Evolutionary conservation across 2,113 vertebrate genomes (phyloP), one percentile per base, ranked within the genome.

Genomic region (Sorex araneus): DNA sequence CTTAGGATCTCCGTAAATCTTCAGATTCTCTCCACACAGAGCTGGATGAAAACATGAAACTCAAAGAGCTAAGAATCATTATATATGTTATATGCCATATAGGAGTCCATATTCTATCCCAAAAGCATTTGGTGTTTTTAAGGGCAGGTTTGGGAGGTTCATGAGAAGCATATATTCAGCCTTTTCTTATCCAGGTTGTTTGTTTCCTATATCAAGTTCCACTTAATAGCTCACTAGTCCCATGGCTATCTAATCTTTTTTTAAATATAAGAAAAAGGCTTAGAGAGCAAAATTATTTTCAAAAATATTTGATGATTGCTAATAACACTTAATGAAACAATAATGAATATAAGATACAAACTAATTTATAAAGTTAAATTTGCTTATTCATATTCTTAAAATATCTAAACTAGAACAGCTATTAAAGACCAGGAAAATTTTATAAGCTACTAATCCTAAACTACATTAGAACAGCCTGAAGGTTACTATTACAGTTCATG

Each of bases 221-320:
- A 89, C 32, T 70, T 77, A 36, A 50, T 40, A 25, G 50, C 25
- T 78, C 10, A 63, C 70, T 70, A 85, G 8, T 64, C 40, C 64
- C 13, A 84, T 0, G 5, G 5, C 23, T 3, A 93, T 27, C 43
- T 34, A 63, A 87, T 63, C n/a, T 28, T 74, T 74, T 74, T 79
- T 32, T 11, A 91, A 32, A 28, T 57, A 63, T 2, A 89, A 12
- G 3, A 78, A 57, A 70, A 92, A 66, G 25, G 13, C 23, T 91
- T 40, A 89, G 63, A 90, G 73, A 86, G 36, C 50, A 87, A 43
- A 18, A 71, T 90, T 27, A 85, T 83, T 83, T 93, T 25, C 78
- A 15, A 73, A 8, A 92, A 30, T 25, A 86, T 77, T 54, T 87
- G 28, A 89, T 60, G 16, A 94, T 64, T 94, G 70, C 87, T 77